phyloP scores from a whole-genome alignment of 2,888 invertebrate genomes.

The Junonia oenone region DNA sequence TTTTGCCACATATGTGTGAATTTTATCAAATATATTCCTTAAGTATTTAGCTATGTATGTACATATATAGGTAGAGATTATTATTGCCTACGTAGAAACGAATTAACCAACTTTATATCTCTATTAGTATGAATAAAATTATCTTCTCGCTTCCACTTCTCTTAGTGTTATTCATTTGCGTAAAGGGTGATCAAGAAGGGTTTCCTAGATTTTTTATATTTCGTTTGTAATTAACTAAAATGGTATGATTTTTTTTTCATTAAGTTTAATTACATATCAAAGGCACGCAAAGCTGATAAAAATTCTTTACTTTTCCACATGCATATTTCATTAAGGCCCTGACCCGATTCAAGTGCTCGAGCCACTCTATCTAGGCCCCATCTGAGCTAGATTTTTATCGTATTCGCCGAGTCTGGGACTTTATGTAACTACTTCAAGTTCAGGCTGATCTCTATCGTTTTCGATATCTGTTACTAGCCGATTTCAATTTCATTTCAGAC shows the following conservation, averaged over 20 bases:
- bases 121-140: too few species aligned
- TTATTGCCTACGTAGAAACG: too few species aligned
- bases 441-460: slow-evolving; percentile 47
- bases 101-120: too few species aligned
- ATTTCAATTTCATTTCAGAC: slow-evolving; percentile 7
- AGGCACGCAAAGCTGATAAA: slow-evolving; percentile 22
- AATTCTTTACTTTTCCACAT: slow-evolving; percentile 27
- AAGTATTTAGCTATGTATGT: too few species aligned
- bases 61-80: too few species aligned
- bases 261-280: neutral
- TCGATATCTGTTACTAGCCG: slow-evolving; percentile 14
- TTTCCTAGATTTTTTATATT: too few species aligned
- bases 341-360: slow-evolving; percentile 57
- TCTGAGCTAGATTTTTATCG: slow-evolving; percentile 55
- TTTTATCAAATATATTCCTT: too few species aligned
- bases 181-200: too few species aligned
- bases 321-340: slow-evolving; percentile 42
- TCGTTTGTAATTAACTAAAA: neutral
- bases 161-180: too few species aligned
- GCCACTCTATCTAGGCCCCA: slow-evolving; percentile 54
- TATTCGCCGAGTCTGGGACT: slow-evolving; percentile 31
- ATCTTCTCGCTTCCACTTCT: too few species aligned
- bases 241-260: neutral
- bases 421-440: slow-evolving; percentile 53
- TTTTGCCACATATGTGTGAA: too few species aligned